Evolutionary conservation across 2,888 invertebrate species (phyloP), one percentile per base, ranked within the genome.

Genomic region (Tinea pellionella): DNA sequence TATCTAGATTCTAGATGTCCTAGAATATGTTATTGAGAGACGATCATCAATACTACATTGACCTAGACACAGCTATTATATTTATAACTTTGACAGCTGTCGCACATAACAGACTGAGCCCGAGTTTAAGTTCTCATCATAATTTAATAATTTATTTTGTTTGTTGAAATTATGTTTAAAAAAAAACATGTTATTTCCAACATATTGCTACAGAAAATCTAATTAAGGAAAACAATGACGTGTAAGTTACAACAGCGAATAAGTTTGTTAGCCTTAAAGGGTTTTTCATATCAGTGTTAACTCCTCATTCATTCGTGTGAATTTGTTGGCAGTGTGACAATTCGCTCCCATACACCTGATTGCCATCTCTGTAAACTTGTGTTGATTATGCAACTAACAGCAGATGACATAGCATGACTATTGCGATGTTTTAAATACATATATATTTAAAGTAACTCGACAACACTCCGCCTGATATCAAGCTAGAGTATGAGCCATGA

Each of bases 281-380:
- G 32, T 32, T 32, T 57, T 55, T 24, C n/a, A 29, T 19, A 55
- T 55, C 19, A 55, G 29, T 24, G 55, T 55, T 55, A 55, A 55
- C 24, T 55, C 55, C 8, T 55, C 55, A 55, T 55, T 55, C 24
- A 55, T 29, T 7, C 29, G 55, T 55, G 55, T 55, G 55, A 55
- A 55, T 29, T 19, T n/a, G 55, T 24, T 47, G n/a, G 42, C 41
- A 42, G 60, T 58, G 62, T 63, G 74, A 81, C 80, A 82, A 82
- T 81, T 65, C 65, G 66, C 82, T 82, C 83, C 74, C 83, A 82
- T 78, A 77, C 76, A 75, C 77, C 68, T 73, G 81, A 80, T 83
- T 78, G 78, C 73, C 77, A 80, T 80, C 82, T 63, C 64, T 66
- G 74, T 81, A 78, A 81, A 82, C 78, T 79, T 79, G 79, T 73